Conservation (phyloP, 2,113 vertebrate genomes). For the Panurus biarmicus region DNA sequence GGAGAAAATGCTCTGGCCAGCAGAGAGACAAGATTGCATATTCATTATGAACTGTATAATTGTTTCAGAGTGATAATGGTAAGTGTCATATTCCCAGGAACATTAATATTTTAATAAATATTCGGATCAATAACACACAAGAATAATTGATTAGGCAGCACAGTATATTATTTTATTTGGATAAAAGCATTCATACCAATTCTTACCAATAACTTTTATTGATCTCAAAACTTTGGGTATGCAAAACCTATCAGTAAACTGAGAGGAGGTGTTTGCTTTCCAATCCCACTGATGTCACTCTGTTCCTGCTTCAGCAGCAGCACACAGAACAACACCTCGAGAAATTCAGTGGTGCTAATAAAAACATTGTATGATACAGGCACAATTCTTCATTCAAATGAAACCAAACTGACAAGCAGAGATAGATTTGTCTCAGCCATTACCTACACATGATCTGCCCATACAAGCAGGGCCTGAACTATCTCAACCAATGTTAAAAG, state of each 20-base stretch:
- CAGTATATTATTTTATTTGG: background rate
- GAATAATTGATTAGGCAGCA: background rate
- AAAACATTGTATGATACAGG: background rate
- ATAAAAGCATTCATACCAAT: background rate
- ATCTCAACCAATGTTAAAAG: background rate
- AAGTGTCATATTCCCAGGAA: background rate
- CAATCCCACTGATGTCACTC: background rate
- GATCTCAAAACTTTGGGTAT: background rate
- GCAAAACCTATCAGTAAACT: background rate
- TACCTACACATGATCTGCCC: background rate
- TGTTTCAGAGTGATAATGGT: background rate
- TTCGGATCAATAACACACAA: background rate
- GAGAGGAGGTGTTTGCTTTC: background rate
- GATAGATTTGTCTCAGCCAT: background rate
- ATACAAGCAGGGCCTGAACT: background rate
- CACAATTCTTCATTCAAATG: background rate
- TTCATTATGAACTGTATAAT: background rate
- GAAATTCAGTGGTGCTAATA: background rate
- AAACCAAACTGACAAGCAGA: background rate
- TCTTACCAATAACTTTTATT: background rate
- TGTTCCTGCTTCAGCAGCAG: background rate
- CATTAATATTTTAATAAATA: background rate
- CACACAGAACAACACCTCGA: accelerated
- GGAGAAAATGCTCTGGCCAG: background rate
- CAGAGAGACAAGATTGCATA: background rate